Conservation (phyloP, 2,113 vertebrate species). For the Holacanthus passer region DNA sequence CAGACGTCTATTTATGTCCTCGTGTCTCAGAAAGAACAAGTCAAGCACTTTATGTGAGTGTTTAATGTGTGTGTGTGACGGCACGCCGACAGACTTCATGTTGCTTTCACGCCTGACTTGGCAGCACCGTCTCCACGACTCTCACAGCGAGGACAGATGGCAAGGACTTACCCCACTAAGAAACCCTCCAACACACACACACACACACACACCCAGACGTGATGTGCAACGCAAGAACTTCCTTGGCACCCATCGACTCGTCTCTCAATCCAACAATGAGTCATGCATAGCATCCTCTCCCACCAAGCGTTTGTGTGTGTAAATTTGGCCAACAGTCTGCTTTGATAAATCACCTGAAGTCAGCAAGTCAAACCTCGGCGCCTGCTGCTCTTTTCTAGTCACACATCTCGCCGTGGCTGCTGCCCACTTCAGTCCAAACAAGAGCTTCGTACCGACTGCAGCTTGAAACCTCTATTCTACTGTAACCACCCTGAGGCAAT, state of each 20-base stretch:
- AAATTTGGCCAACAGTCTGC: conserved; percentile 4
- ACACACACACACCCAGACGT: conserved; percentile 22
- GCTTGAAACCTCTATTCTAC: background rate
- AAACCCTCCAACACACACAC: conserved; percentile 54
- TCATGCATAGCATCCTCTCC: conserved; percentile 50
- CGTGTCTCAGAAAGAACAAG: conserved; percentile 26
- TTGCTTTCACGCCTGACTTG: conserved; percentile 71
- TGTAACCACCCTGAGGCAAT: conserved; percentile 1
- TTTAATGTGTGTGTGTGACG: background rate
- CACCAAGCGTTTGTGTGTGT: conserved; percentile 15
- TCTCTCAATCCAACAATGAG: conserved; percentile 66
- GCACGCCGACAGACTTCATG: conserved; percentile 31
- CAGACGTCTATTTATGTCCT: conserved; percentile 30
- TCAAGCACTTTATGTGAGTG: conserved; percentile 12
- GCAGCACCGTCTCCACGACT: conserved; percentile 55
- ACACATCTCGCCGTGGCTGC: background rate
- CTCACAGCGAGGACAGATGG: conserved; percentile 80
- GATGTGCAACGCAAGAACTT: conserved; percentile 45
- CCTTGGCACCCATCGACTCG: conserved; percentile 52
- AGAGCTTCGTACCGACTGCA: background rate
- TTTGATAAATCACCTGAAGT: conserved; percentile 46
- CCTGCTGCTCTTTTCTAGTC: conserved; percentile 28
- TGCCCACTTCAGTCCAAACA: background rate
- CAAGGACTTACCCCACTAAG: conserved; percentile 76
- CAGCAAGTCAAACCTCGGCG: conserved; percentile 19